A percentile compares a stretch with the other conserved stretches of the same genome.
phyloP scores from a whole-genome alignment of 2,888 invertebrate genomes.

The Eupeodes luniger region DNA sequence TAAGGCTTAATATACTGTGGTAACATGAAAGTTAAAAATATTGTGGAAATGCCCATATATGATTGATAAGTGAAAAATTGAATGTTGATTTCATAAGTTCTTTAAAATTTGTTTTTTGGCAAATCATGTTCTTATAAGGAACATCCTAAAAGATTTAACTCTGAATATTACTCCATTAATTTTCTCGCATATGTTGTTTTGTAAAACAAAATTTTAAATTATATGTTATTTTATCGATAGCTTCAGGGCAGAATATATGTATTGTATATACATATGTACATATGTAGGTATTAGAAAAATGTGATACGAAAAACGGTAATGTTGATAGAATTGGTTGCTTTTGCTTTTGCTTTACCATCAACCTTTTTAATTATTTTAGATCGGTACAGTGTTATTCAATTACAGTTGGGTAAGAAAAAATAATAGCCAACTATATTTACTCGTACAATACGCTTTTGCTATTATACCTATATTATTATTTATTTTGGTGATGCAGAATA shows the following conservation, averaged over 20 bases:
- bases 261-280: not conserved
- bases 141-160: too few relatives aligned
- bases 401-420: not conserved
- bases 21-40: too few relatives aligned
- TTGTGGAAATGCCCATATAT: too few relatives aligned
- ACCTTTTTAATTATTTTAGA: constrained; percentile 15
- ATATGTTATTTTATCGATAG: not conserved
- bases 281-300: too few relatives aligned
- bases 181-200: not conserved
- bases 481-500: constrained; percentile 14
- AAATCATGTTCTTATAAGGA: too few relatives aligned
- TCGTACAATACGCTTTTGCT: not conserved
- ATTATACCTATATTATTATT: constrained; percentile 9
- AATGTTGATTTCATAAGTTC: too few relatives aligned
- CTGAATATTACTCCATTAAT: too few relatives aligned
- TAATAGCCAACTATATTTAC: not conserved
- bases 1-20: too few relatives aligned
- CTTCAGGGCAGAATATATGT: not conserved
- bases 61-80: too few relatives aligned
- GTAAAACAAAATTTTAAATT: not conserved
- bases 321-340: not conserved
- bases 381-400: not conserved
- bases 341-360: not conserved
- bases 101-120: too few relatives aligned
- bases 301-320: not conserved